Base-by-base conservation (phyloP, 2,797 vertebrate species). In the Ibycter americanus region DNA sequence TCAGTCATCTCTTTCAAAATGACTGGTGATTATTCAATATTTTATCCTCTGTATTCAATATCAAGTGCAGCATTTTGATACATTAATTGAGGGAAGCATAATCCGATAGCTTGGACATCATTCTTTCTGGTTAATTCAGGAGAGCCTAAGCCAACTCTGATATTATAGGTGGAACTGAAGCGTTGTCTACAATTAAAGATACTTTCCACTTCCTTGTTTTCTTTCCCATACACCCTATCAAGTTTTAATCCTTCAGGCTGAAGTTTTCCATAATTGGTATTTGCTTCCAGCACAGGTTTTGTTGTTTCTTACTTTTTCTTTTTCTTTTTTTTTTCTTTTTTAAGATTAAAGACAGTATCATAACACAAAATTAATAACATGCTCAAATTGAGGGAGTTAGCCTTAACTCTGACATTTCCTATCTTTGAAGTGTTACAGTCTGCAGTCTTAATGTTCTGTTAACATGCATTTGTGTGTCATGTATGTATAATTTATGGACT, bases 221-320 rank as follows among this genome's bases (percentile, higher is more conserved):
- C 44, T 88, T 90, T 72, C 90, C 56, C 20, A 4, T 90, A 31
- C 61, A 29, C 23, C 16, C 59, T 84, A 32, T 56, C 36, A 46
- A 77, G 81, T 77, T 84, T 44, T 85, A 87, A 49, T 92, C 52
- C 70, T 92, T 87, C 59, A 87, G 83, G 80, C 47, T 90, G 86
- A 90, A 87, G 22, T 80, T 73, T 80, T 92, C 71, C 49, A 27
- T 92, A 77, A 87, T 56, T 84, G 51, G 4, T 76, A 40, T 90
- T 91, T 90, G 63, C 54, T 93, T 94, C 86, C 73, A 89, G 83
- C 67, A 38, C 74, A 59, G 29, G 59, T 95, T 96, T 87, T 78
- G 23, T 78, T 78, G 27, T 73, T 89, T 49, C 23, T 84, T 81
- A 21, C 22, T 11, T 78, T 55, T 15, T 42, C 14, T 12, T 46